Conservation (phyloP, 2,113 vertebrate genomes). For the Xyrauchen texanus region DNA sequence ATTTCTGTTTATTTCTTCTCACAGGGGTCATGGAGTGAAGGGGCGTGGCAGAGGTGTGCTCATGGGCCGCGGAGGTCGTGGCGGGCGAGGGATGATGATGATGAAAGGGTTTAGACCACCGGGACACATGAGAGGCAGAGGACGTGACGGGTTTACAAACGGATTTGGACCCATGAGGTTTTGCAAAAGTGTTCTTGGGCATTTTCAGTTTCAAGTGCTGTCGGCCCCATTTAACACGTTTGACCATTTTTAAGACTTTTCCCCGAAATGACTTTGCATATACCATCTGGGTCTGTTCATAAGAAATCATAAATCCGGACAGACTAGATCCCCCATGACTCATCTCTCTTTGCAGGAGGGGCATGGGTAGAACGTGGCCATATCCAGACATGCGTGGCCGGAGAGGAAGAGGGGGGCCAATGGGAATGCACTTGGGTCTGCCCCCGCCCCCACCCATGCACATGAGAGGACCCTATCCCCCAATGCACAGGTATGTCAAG, state of each 20-base stretch:
- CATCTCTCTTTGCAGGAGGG: constrained; percentile 58
- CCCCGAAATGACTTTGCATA: too few relatives aligned
- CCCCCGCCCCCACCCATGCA: constrained; percentile 64
- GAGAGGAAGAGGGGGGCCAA: constrained; percentile 59
- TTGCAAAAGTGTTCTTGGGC: not conserved
- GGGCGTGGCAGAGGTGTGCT: constrained; percentile 61
- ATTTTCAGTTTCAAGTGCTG: not conserved
- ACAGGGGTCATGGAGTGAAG: constrained; percentile 63
- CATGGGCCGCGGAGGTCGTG: constrained; percentile 58
- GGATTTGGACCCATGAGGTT: constrained; percentile 76
- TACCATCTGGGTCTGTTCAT: too few relatives aligned
- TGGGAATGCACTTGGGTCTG: constrained; percentile 67
- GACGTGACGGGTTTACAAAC: constrained; percentile 66
- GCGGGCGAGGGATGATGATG: constrained; percentile 64
- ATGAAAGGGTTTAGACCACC: constrained; percentile 70
- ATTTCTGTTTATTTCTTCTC: not conserved
- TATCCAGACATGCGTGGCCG: constrained; percentile 70
- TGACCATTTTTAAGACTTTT: too few relatives aligned
- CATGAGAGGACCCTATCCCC: constrained; percentile 68
- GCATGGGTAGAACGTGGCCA: constrained; percentile 72
- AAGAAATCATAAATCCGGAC: not conserved
- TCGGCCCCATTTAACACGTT: too few relatives aligned
- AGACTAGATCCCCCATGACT: not conserved
- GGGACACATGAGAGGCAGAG: constrained; percentile 65
- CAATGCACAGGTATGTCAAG: constrained; percentile 63